A percentile compares a stretch with the other conserved stretches of the same genome.
Conservation (phyloP, 2,888 invertebrate genomes). For the Euplagia quadripunctaria region DNA sequence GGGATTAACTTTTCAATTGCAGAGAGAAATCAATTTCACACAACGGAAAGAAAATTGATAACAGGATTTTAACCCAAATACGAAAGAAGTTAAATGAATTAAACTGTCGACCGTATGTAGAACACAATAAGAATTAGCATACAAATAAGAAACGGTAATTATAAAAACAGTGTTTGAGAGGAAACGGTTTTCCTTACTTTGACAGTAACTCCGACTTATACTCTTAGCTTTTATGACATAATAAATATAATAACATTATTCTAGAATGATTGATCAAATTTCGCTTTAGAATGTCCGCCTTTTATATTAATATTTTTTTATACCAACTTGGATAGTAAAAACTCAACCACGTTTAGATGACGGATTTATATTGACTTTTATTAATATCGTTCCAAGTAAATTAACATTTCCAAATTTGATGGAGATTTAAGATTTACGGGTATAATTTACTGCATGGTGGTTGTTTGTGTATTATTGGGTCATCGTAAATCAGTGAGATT, state of each 20-base stretch:
- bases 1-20: conserved; percentile 23
- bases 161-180: conserved; percentile 26
- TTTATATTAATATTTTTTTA: conserved; percentile 48
- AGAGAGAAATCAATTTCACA: conserved; percentile 37
- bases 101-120: conserved; percentile 20
- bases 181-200: conserved; percentile 67
- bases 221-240: conserved; percentile 43
- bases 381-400: conserved; percentile 45
- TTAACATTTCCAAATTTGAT: conserved; percentile 44
- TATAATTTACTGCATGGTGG: conserved; percentile 24
- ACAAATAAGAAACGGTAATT: conserved; percentile 29
- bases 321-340: conserved; percentile 44
- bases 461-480: conserved; percentile 30
- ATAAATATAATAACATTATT: conserved; percentile 49
- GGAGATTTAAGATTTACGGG: conserved; percentile 34
- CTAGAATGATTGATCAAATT: conserved; percentile 50
- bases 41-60: conserved; percentile 63
- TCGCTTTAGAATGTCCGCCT: conserved; percentile 53
- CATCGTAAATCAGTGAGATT: conserved; percentile 23
- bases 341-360: conserved; percentile 34
- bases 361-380: conserved; percentile 53
- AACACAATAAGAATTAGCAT: conserved; percentile 25
- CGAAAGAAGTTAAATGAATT: conserved; percentile 3
- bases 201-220: conserved; percentile 58
- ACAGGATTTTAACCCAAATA: conserved; percentile 57